A percentile compares a stretch with the other conserved stretches of the same genome.
These are phyloP conservation scores for Thamnophis elegans DNA, from an alignment of 2,797 vertebrate genomes.

Conservation along the genomic window DNA sequence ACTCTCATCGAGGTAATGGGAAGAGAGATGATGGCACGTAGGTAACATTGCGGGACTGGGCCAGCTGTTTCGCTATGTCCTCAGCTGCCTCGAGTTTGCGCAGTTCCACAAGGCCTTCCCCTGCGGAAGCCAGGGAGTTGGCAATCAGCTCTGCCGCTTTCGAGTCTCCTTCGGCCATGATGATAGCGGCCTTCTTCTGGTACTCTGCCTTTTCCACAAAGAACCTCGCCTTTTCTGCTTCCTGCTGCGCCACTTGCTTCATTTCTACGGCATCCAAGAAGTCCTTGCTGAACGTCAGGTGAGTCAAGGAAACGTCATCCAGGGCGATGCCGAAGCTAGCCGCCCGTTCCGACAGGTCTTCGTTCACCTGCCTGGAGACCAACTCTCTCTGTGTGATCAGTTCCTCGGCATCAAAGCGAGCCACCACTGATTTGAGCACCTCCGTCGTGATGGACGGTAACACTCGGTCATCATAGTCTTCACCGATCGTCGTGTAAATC, in stretches of 20 bases:
- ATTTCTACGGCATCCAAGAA: constrained; percentile 97
- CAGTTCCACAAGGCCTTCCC: constrained; percentile 92
- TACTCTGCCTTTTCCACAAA: constrained; percentile 98
- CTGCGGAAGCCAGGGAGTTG: constrained; percentile 84
- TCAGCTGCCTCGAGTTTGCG: constrained; percentile 95
- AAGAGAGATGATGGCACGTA: constrained; percentile 90
- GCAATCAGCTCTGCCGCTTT: constrained; percentile 94
- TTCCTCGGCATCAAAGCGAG: constrained; percentile 93
- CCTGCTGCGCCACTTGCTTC: constrained; percentile 98
- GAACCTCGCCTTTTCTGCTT: constrained; percentile 92
- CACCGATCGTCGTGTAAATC: constrained; percentile 94
- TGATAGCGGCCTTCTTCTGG: constrained; percentile 93
- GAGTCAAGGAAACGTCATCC: constrained; percentile 96
- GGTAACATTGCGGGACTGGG: constrained; percentile 88
- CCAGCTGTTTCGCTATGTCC: constrained; percentile 91
- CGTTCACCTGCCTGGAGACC: constrained; percentile 92
- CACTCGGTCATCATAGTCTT: constrained; percentile 95
- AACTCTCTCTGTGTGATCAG: constrained; percentile 96
- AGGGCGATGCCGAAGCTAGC: constrained; percentile 92
- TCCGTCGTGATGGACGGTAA: constrained; percentile 96
- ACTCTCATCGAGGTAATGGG: constrained; percentile 90
- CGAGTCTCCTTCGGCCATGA: constrained; percentile 92
- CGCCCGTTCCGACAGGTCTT: constrained; percentile 92
- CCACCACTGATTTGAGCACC: constrained; percentile 96
- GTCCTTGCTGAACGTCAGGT: constrained; percentile 96